Evolutionary conservation across 2,113 vertebrate species (phyloP).

Genomic region (zebrafish (Danio rerio)): DNA sequence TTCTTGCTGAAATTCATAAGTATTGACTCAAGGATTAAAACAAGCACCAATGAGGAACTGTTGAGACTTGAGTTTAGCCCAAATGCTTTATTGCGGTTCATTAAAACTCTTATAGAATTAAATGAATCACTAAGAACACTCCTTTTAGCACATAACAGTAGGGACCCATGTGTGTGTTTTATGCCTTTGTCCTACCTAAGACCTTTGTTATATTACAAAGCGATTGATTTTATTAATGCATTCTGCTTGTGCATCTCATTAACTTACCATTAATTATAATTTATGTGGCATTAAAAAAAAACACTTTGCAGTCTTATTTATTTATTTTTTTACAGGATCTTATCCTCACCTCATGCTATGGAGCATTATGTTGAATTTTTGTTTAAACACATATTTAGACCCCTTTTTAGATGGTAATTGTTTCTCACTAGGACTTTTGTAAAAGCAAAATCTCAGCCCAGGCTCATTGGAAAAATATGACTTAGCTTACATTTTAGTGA

Average conservation of each 20-base stretch:
- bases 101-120: slow-evolving; percentile 20
- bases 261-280: slow-evolving; percentile 37
- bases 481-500: no score
- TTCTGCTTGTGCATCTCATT: slow-evolving; percentile 34
- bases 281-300: neutral
- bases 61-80: neutral
- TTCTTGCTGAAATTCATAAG: slow-evolving; percentile 39
- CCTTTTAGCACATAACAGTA: neutral
- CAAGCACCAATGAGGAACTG: slow-evolving; percentile 6
- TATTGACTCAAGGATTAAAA: slow-evolving; percentile 33
- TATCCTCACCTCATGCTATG: neutral
- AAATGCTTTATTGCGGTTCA: neutral
- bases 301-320: neutral
- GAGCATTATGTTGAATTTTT: neutral
- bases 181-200: neutral
- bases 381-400: neutral
- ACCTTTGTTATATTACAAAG: neutral
- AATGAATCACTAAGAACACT: slow-evolving; percentile 18
- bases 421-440: no score
- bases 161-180: slow-evolving; percentile 16
- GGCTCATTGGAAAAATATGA: no score
- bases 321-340: neutral
- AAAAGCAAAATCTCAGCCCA: no score
- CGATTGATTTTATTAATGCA: slow-evolving; percentile 38
- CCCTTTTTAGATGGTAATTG: no score